Evolutionary conservation across 1,140 invertebrate genomes (phyloP).

Genomic region (Dufourea novaeangliae): DNA sequence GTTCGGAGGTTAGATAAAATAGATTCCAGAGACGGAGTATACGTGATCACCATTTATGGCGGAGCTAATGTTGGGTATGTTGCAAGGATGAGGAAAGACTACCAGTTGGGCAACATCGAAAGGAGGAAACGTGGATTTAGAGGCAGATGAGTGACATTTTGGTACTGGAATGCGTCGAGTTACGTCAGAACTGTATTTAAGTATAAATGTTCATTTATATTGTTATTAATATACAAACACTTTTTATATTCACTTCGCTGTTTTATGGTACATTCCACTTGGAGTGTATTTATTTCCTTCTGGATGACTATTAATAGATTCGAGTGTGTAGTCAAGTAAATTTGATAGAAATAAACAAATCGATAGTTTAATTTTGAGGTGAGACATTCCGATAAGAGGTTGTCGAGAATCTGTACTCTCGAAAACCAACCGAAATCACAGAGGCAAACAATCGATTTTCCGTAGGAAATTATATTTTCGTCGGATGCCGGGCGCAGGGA

Average conservation of each 20-base stretch:
- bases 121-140: neutral
- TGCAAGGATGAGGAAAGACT: neutral
- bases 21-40: neutral
- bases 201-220: neutral
- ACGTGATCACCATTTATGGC: neutral
- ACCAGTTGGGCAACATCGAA: neutral
- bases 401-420: neutral
- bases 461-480: conserved; percentile 56
- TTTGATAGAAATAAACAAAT: too few relatives aligned
- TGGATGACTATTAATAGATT: too few relatives aligned
- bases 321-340: too few relatives aligned
- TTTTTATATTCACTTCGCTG: too few relatives aligned
- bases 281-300: too few relatives aligned
- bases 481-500: conserved; percentile 46
- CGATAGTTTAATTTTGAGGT: too few relatives aligned
- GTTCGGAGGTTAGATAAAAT: neutral
- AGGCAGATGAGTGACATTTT: neutral
- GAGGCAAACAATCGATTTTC: conserved; percentile 25
- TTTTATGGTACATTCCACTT: too few relatives aligned
- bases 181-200: neutral
- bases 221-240: too few relatives aligned
- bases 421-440: neutral
- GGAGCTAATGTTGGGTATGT: neutral
- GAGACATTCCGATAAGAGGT: neutral
- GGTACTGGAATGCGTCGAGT: conserved; percentile 11